A percentile compares a stretch with the other conserved stretches of the same genome.
Evolutionary conservation across 1,140 invertebrate genomes (phyloP).

Genomic region (Steinernema feltiae): DNA sequence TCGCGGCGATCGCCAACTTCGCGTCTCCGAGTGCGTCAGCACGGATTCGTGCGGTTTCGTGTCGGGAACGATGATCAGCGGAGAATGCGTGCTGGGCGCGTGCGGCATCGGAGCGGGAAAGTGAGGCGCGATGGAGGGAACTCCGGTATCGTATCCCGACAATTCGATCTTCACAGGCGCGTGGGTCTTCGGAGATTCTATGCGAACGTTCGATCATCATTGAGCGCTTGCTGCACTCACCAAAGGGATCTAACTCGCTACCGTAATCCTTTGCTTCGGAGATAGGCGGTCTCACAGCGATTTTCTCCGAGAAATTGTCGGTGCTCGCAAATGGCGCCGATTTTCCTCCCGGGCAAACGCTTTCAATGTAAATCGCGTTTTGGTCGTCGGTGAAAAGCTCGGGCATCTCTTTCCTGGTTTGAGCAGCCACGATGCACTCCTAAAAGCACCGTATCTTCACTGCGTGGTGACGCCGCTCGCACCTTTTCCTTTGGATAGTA

Average conservation of each 20-base stretch:
- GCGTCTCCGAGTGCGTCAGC: not conserved
- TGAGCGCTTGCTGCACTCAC: not conserved
- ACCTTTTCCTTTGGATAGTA: conserved; percentile 29
- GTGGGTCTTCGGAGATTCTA: not conserved
- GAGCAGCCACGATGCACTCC: conserved; percentile 34
- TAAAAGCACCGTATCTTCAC: conserved; percentile 19
- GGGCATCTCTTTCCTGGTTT: conserved; percentile 24
- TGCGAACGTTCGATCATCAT: not conserved
- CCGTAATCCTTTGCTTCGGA: not conserved
- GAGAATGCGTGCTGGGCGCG: not conserved
- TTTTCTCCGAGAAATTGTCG: not conserved
- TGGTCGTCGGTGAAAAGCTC: conserved; percentile 33
- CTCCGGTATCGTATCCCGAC: not conserved
- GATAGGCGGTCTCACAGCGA: not conserved
- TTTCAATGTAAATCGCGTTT: conserved; percentile 31
- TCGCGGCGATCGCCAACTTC: not conserved
- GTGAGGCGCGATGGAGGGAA: not conserved
- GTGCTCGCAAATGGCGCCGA: not conserved
- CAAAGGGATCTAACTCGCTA: not conserved
- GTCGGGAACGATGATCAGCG: not conserved
- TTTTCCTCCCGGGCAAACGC: conserved; percentile 21
- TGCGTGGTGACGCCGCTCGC: not conserved
- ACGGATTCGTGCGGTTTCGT: not conserved
- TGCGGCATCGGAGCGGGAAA: not conserved
- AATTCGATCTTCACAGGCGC: not conserved